phyloP scores from a whole-genome alignment of 2,888 invertebrate genomes.

The Caradrina kadenii region DNA sequence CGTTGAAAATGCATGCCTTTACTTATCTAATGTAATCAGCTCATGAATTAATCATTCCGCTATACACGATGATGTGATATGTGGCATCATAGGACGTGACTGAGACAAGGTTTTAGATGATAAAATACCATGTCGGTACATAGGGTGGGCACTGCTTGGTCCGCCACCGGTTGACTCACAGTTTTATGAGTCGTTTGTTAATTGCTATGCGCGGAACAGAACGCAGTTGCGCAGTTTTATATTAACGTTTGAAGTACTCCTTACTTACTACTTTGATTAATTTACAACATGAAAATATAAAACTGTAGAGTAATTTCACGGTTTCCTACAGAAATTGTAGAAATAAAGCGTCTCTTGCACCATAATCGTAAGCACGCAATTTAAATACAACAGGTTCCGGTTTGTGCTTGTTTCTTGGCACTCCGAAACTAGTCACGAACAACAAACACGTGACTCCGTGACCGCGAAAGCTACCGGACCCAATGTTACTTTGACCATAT shows the following conservation, averaged over 20 bases:
- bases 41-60: constrained; percentile 64
- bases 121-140: constrained; percentile 29
- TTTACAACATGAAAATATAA: neutral
- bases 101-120: constrained; percentile 52
- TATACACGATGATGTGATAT: constrained; percentile 45
- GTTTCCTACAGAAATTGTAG: neutral
- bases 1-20: constrained; percentile 45
- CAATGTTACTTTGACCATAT: neutral
- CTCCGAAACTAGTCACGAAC: constrained; percentile 12
- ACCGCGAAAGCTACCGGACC: neutral
- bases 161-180: constrained; percentile 54
- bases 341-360: neutral
- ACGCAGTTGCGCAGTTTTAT: constrained; percentile 40
- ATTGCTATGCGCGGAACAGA: constrained; percentile 49
- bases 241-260: constrained; percentile 6
- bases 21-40: constrained; percentile 54
- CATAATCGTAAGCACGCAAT: neutral
- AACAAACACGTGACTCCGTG: constrained; percentile 5
- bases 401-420: neutral
- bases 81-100: constrained; percentile 58
- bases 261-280: neutral
- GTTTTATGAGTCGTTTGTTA: constrained; percentile 52
- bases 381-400: constrained; percentile 10
- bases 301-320: neutral
- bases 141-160: constrained; percentile 30